Evolutionary conservation across 2,888 invertebrate species (phyloP).

Genomic region (Yponomeuta cagnagella): DNA sequence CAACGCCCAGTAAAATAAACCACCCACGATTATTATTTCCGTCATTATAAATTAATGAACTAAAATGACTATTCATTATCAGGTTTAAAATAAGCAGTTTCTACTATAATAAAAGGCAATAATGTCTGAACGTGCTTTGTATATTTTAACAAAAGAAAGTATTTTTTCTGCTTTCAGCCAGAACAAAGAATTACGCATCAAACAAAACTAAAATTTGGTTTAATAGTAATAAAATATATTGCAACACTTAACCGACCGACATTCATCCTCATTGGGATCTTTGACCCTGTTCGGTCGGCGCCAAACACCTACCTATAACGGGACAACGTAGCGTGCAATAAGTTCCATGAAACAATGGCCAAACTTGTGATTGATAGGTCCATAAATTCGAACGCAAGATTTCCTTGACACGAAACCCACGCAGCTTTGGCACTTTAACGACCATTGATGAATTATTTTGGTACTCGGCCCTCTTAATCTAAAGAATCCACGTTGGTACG

Average conservation of each 20-base stretch:
- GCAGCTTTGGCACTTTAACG: slow-evolving; percentile 12
- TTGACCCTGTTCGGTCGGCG: not conserved
- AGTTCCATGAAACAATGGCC: slow-evolving; percentile 32
- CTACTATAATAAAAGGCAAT: too few species aligned
- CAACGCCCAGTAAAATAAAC: too few species aligned
- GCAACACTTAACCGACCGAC: not conserved
- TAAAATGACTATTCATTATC: too few species aligned
- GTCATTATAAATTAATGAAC: too few species aligned
- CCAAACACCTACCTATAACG: not conserved
- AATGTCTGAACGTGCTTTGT: too few species aligned
- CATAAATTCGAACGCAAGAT: slow-evolving; percentile 27
- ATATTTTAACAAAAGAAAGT: too few species aligned
- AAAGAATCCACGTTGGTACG: not conserved
- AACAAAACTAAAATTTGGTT: too few species aligned
- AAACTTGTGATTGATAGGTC: slow-evolving; percentile 41
- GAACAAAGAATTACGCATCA: too few species aligned
- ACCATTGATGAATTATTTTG: slow-evolving; percentile 7
- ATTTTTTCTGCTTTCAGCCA: too few species aligned
- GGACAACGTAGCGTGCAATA: slow-evolving; percentile 23
- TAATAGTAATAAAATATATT: too few species aligned
- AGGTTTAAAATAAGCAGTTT: too few species aligned
- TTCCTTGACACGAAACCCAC: slow-evolving; percentile 6
- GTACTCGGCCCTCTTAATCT: not conserved
- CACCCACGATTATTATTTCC: too few species aligned
- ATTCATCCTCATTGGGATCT: not conserved